These are phyloP conservation scores for Macropodus opercularis DNA, from an alignment of 2,797 vertebrate species.

Conservation along the genomic window DNA sequence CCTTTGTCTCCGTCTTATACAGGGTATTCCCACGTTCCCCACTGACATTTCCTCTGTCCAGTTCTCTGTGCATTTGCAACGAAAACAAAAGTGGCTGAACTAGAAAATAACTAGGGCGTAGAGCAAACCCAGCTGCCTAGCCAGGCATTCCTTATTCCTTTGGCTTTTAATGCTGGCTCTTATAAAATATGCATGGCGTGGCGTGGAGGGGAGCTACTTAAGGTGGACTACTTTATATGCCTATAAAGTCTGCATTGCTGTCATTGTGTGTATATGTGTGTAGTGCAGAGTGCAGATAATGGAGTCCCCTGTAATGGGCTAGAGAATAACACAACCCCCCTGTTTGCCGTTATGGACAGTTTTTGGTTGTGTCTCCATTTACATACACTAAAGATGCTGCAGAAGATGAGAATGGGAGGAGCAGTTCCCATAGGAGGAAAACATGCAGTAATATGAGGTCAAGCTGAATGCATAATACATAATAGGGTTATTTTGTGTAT, in stretches of 20 bases:
- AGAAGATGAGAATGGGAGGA: slow-evolving; percentile 25
- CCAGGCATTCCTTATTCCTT: slow-evolving; percentile 78
- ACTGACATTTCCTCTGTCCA: slow-evolving; percentile 43
- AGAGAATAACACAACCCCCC: slow-evolving; percentile 36
- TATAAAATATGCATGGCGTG: slow-evolving; percentile 79
- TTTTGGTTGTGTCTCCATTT: slow-evolving; percentile 44
- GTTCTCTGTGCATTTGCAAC: slow-evolving; percentile 41
- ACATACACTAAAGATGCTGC: slow-evolving; percentile 33
- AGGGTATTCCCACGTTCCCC: slow-evolving; percentile 28
- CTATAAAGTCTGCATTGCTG: slow-evolving; percentile 35
- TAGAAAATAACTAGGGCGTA: slow-evolving; percentile 72
- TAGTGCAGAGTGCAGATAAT: slow-evolving; percentile 62
- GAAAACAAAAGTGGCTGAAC: slow-evolving; percentile 67
- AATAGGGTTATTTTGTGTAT: slow-evolving; percentile 10
- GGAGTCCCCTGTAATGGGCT: slow-evolving; percentile 60
- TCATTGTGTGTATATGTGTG: slow-evolving; percentile 24
- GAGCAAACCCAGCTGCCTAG: slow-evolving; percentile 74
- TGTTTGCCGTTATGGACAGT: slow-evolving; percentile 44
- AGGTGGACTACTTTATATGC: slow-evolving; percentile 68
- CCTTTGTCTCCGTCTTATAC: no score
- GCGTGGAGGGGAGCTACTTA: slow-evolving; percentile 73
- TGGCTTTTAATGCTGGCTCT: slow-evolving; percentile 73
- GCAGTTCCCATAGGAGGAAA: slow-evolving; percentile 45
- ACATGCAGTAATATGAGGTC: slow-evolving; percentile 53
- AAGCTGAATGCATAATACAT: slow-evolving; percentile 54